These are phyloP conservation scores for Gallirallus australis DNA, from an alignment of 2,797 vertebrate genomes.

Conservation along the genomic window DNA sequence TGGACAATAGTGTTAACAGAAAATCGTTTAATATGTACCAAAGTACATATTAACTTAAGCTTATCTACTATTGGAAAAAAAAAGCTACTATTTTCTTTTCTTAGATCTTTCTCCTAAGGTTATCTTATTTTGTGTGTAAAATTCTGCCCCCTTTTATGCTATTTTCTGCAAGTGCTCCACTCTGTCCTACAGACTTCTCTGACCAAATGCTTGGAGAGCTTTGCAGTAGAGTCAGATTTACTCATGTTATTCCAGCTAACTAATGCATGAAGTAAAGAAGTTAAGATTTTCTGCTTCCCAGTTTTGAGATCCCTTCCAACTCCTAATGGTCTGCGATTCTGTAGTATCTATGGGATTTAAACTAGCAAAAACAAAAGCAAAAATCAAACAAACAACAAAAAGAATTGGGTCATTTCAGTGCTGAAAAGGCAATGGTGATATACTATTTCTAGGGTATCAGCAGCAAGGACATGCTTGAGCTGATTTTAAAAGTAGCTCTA, in stretches of 20 bases:
- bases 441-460: background rate
- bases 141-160: background rate
- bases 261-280: background rate
- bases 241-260: rapidly evolving
- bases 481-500: background rate
- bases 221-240: background rate
- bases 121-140: background rate
- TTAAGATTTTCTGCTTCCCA: background rate
- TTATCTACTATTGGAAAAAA: background rate
- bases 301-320: background rate
- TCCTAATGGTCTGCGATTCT: too few relatives aligned
- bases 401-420: background rate
- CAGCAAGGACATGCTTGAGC: background rate
- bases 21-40: background rate
- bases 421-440: background rate
- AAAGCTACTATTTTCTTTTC: background rate
- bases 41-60: background rate
- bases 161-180: background rate
- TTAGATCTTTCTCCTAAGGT: background rate
- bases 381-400: background rate
- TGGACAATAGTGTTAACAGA: background rate
- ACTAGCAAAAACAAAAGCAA: background rate
- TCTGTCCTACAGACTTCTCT: background rate
- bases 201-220: rapidly evolving
- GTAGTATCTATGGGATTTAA: background rate